A percentile compares a stretch with the other conserved stretches of the same genome.
phyloP scores from a whole-genome alignment of 2,888 invertebrate genomes.

The Ichneumon xanthorius region DNA sequence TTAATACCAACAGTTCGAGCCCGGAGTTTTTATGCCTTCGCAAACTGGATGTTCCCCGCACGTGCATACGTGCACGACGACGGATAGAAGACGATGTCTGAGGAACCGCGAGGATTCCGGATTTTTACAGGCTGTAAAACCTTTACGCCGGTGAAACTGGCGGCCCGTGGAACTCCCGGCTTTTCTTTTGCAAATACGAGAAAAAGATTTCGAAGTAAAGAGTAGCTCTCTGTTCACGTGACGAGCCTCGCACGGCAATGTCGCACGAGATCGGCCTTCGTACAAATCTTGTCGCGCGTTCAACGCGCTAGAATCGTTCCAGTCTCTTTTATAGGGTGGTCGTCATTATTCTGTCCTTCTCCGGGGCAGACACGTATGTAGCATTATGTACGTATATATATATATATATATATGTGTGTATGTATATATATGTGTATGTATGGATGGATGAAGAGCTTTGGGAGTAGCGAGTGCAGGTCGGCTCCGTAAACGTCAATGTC shows the following conservation, averaged over 20 bases:
- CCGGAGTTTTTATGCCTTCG: conserved; percentile 16
- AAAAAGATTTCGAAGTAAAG: conserved; percentile 25
- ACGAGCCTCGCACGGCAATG: conserved; percentile 34
- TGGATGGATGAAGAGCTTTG: conserved; percentile 15
- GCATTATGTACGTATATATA: not conserved
- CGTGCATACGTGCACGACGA: not conserved
- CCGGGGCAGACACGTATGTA: no score
- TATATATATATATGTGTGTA: not conserved
- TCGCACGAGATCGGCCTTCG: conserved; percentile 37
- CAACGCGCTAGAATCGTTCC: not conserved
- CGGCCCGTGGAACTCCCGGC: conserved; percentile 34
- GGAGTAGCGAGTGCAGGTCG: conserved; percentile 11
- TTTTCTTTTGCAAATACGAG: conserved; percentile 26
- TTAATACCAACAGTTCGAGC: conserved; percentile 8
- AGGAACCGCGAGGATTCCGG: conserved; percentile 59
- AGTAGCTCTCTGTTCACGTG: conserved; percentile 48
- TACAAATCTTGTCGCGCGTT: conserved; percentile 52
- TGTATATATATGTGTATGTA: not conserved
- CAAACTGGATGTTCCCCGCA: conserved; percentile 41
- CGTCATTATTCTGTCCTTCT: conserved; percentile 36
- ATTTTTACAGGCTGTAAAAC: conserved; percentile 77
- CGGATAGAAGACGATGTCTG: conserved; percentile 11
- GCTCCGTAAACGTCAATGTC: conserved; percentile 48
- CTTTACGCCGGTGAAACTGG: conserved; percentile 67
- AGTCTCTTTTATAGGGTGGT: conserved; percentile 41